Evolutionary conservation across 2,113 vertebrate species (phyloP), one percentile per base, ranked within the genome.

Genomic region (Triplophysa siluroides): DNA sequence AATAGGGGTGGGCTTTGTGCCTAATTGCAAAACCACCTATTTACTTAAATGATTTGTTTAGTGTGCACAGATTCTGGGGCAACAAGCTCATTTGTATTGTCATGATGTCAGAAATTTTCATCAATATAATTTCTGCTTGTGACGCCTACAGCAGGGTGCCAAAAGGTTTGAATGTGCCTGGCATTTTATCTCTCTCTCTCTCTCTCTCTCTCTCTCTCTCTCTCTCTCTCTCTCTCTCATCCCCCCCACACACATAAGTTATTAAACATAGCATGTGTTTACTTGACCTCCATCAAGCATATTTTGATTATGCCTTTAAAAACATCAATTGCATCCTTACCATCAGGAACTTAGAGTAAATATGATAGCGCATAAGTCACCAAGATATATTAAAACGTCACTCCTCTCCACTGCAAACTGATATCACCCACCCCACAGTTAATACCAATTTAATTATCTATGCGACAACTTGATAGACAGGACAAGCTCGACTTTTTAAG

Each of bases 1-100:
- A 84, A 84, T 76, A 73, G 71, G 77, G 78, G 73, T 67, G 78
- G 77, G 76, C 80, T 85, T 85, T 91, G 89, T 89, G 89, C 89
- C 87, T 89, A 87, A 91, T 90, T 91, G 91, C 91, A 91, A 86
- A 88, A 87, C 86, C 84, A 86, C 75, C 83, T 82, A 79, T 84
- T 84, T 78, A 81, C 83, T 78, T 81, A 70, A 79, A 76, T 56
- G 70, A 69, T 81, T 78, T 81, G 60, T 79, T 84, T 81, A 60
- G 76, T 63, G 47, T 69, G 75, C 69, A 11, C 61, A 78, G 56
- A 78, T 81, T 69, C 56, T 47, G 64, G 62, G 70, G 72, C 38
- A 69, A 81, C 80, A 84, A 23, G 61, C 76, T 81, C 70, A 18
- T 26, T 75, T 70, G 54, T 63, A 81, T 84, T 81, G 83, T 81